Base-by-base conservation (phyloP, 2,113 vertebrate species). In the Odocoileus virginianus region DNA sequence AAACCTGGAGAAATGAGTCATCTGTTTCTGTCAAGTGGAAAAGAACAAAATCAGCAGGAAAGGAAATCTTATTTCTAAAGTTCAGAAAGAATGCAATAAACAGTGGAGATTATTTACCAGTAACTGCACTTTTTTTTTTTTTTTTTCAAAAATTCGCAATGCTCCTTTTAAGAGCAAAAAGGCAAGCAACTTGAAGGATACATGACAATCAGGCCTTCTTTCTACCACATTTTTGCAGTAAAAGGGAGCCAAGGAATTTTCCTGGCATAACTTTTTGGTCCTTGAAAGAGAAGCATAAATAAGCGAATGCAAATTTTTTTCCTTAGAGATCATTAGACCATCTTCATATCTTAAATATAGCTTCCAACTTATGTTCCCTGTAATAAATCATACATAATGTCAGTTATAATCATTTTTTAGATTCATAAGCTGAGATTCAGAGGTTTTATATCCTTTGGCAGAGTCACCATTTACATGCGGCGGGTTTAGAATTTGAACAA, bases 1-100 rank as follows among this genome's bases (percentile, higher is more conserved):
- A 85, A 45, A 95, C 78, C 90, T 87, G 97, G 95, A 96, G 89
- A 97, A 97, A 92, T 97, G 91, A 98, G 50, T 97, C 82, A 91
- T 90, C 61, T 94, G 58, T 91, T 94, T 97, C 89, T 93, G 57
- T 95, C 86, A 97, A 96, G 83, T 50, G 17, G 60, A 87, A 91
- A 91, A 97, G 3, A 83, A 17, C 13, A 97, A 97, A 98, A 98
- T 33, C 27, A 94, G 58, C 84, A 97, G 43, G 45, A 82, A 97
- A 91, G 36, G 28, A 97, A 89, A 88, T 74, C 10, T 97, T 60
- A 87, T 96, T 97, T 95, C 94, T 83, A 96, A 96, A 86, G 87
- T 47, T 95, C 86, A 96, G 13, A 6, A 45, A 91, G 91, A 64
- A 64, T 96, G 54, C 83, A 84, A 19, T 58, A 95, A 94, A 54